Evolutionary conservation across 1,140 invertebrate genomes (phyloP).

Genomic region (Goniozus legneri): DNA sequence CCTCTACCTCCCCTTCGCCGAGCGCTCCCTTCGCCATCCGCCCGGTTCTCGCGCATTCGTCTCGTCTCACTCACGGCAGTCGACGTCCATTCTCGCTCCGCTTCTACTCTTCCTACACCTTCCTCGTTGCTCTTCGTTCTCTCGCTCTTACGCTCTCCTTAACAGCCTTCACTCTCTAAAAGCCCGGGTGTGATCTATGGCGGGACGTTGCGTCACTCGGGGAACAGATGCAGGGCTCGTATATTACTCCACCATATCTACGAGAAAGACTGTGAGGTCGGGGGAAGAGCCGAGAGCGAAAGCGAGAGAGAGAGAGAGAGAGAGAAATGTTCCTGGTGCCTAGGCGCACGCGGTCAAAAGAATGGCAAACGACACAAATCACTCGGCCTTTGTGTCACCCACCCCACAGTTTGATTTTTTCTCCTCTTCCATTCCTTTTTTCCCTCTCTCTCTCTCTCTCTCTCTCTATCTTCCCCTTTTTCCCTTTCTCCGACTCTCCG

Average conservation of each 20-base stretch:
- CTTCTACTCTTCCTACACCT: constrained; percentile 17
- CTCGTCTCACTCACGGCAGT: background rate
- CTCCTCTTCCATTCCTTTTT: constrained; percentile 14
- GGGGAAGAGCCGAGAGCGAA: constrained; percentile 5
- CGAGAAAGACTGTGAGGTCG: constrained; percentile 19
- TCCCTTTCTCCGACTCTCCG: constrained; percentile 1
- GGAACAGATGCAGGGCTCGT: constrained; percentile 56
- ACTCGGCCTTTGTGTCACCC: constrained; percentile 43
- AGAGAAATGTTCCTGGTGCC: constrained; percentile 10
- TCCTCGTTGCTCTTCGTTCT: constrained; percentile 16
- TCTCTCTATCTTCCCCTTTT: too few relatives aligned
- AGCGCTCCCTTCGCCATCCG: background rate
- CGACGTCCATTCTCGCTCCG: constrained; percentile 12
- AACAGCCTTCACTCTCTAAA: constrained; percentile 52
- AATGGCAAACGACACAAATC: constrained; percentile 52
- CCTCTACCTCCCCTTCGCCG: constrained; percentile 10
- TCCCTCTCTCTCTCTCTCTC: background rate
- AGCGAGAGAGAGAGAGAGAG: constrained; percentile 14
- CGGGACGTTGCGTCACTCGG: constrained; percentile 54
- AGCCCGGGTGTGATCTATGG: constrained; percentile 52
- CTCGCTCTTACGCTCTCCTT: constrained; percentile 37
- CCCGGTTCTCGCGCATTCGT: background rate
- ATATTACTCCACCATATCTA: constrained; percentile 53
- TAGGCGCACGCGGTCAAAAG: constrained; percentile 34
- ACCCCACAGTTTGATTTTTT: constrained; percentile 27